Conservation (phyloP, 2,888 invertebrate species). For the Teleiodes luculella region DNA sequence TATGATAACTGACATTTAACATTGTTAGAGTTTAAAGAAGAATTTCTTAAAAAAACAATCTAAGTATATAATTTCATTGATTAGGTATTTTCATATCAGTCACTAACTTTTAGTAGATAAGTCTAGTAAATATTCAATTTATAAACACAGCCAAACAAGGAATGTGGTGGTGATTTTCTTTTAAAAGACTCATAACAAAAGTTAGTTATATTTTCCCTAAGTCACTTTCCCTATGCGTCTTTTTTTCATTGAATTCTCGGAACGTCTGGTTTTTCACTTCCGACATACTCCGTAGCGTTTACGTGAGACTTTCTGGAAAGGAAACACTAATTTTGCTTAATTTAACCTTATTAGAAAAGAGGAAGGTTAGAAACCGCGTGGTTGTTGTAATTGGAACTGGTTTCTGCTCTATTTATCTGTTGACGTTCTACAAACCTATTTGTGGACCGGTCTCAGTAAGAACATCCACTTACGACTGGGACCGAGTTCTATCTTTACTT, state of each 20-base stretch:
- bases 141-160: no score
- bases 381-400: background rate
- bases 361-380: constrained; percentile 33
- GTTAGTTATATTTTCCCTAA: constrained; percentile 5
- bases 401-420: background rate
- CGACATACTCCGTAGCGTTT: constrained; percentile 36
- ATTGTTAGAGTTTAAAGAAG: no score
- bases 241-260: constrained; percentile 38
- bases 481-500: no score
- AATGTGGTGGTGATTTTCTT: no score
- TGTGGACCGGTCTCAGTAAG: background rate
- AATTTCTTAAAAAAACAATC: no score
- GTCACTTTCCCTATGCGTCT: constrained; percentile 28
- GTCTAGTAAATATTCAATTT: no score
- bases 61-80: no score
- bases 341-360: constrained; percentile 44
- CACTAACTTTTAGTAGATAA: no score
- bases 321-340: constrained; percentile 45
- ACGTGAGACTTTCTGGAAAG: constrained; percentile 48
- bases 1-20: no score
- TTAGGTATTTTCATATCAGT: no score
- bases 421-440: background rate
- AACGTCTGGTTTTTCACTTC: constrained; percentile 45
- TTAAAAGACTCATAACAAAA: background rate
- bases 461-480: background rate